Percentiles rank a stretch among this genome's conserved stretches.
Evolutionary conservation across 2,888 invertebrate species (phyloP).

Genomic region (Slavum lentiscoides): DNA sequence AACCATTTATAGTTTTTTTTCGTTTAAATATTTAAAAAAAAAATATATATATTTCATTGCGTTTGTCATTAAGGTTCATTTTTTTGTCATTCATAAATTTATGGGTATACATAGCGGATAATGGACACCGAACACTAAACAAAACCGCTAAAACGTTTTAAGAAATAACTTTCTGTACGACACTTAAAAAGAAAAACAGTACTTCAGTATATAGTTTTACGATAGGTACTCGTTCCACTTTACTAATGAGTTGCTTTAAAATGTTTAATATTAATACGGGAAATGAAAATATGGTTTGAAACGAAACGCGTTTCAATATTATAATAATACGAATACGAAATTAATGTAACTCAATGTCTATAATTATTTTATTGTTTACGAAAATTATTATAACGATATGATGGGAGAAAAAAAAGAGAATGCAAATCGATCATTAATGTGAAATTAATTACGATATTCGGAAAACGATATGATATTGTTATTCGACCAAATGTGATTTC

Average conservation of each 20-base stretch:
- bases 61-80: background rate
- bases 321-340: background rate
- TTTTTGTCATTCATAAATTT: background rate
- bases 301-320: too few relatives aligned
- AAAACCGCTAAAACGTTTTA: slow-evolving; percentile 1
- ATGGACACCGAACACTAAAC: background rate
- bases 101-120: background rate
- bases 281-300: background rate
- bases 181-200: slow-evolving; percentile 4
- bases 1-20: background rate
- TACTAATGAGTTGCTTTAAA: background rate
- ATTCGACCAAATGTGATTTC: background rate
- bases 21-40: background rate
- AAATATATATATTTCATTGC: background rate
- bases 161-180: background rate
- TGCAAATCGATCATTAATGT: too few relatives aligned
- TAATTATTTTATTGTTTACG: background rate
- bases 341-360: background rate
- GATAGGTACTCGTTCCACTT: background rate
- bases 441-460: too few relatives aligned
- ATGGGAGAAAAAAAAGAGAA: too few relatives aligned
- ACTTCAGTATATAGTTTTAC: slow-evolving; percentile 5
- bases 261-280: background rate
- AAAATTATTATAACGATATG: background rate
- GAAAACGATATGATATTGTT: background rate